Evolutionary conservation across 2,797 vertebrate genomes (phyloP).

Genomic region (Cirrhinus molitorella): DNA sequence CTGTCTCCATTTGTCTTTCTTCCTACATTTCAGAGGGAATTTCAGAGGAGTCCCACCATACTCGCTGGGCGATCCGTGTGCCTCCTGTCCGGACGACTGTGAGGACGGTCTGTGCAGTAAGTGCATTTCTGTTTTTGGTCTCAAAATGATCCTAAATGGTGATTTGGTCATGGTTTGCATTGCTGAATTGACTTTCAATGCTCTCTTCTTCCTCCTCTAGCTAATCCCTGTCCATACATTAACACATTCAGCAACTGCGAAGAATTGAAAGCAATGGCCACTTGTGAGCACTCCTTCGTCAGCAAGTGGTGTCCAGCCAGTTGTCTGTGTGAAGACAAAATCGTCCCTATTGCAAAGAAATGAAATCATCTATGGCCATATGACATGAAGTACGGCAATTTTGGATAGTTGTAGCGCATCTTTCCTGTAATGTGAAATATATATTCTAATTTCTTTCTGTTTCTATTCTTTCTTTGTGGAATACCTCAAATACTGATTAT

Average conservation of each 20-base stretch:
- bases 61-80: conserved; percentile 65
- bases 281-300: conserved; percentile 58
- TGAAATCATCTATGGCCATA: neutral
- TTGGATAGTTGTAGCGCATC: neutral
- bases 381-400: neutral
- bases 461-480: neutral
- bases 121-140: conserved; percentile 39
- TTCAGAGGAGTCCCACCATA: conserved; percentile 69
- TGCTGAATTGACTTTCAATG: neutral
- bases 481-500: neutral
- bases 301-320: conserved; percentile 63
- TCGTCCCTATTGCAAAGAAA: conserved; percentile 69
- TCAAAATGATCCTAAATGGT: neutral
- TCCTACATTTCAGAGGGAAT: conserved; percentile 74
- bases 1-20: neutral
- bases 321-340: conserved; percentile 69
- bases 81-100: conserved; percentile 70
- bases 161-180: neutral
- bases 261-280: neutral
- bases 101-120: conserved; percentile 78
- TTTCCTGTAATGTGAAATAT: conserved; percentile 23
- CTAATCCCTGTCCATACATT: conserved; percentile 75
- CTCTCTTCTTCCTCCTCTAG: conserved; percentile 61
- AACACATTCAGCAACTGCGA: conserved; percentile 72
- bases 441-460: neutral